Conservation (phyloP, 1,140 invertebrate species). For the Pantala flavescens region DNA sequence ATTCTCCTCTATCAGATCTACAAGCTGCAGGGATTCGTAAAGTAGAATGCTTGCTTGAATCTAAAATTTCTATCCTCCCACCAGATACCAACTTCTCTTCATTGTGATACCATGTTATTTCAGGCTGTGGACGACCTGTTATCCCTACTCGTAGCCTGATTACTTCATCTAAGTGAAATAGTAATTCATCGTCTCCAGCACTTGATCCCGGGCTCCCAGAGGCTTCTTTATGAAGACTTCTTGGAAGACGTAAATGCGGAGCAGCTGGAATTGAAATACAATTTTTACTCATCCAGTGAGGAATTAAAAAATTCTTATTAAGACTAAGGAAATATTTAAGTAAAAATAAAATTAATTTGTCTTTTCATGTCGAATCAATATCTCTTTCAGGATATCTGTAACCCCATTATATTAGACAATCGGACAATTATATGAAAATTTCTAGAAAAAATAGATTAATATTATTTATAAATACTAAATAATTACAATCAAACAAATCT, state of each 20-base stretch:
- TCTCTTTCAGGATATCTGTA: no score
- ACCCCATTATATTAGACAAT: no score
- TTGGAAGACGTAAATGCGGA: background rate
- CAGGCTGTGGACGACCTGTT: slow-evolving; percentile 74
- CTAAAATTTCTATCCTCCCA: background rate
- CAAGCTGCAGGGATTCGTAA: slow-evolving; percentile 61
- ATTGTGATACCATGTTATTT: slow-evolving; percentile 77
- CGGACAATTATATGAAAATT: no score
- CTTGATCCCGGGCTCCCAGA: background rate
- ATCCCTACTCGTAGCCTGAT: slow-evolving; percentile 80
- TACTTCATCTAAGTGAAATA: slow-evolving; percentile 79
- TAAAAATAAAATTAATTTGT: no score
- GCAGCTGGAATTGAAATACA: no score
- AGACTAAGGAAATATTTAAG: no score
- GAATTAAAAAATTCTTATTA: no score
- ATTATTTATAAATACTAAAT: no score
- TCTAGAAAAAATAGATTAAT: no score
- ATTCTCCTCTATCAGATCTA: slow-evolving; percentile 73
- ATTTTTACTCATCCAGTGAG: no score
- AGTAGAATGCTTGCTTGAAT: slow-evolving; percentile 53
- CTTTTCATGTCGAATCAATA: no score
- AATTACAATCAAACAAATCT: no score
- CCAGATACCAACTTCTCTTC: slow-evolving; percentile 45
- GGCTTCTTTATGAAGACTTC: background rate
- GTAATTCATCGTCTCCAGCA: slow-evolving; percentile 70